phyloP scores from a whole-genome alignment of 2,888 invertebrate species.

The Microctonus brassicae region DNA sequence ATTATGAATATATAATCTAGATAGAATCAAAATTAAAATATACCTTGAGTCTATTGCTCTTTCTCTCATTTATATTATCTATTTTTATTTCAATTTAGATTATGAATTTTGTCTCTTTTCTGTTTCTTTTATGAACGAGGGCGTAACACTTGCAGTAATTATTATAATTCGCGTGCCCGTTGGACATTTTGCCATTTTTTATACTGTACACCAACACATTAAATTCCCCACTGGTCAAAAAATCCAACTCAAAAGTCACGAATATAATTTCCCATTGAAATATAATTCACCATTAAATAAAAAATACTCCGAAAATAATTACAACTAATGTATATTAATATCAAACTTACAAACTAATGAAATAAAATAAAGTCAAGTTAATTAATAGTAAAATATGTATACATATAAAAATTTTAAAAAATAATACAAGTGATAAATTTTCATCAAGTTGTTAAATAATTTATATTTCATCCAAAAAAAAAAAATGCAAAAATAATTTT shows the following conservation, averaged over 20 bases:
- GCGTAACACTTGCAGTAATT: conserved; percentile 44
- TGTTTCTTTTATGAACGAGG: not conserved
- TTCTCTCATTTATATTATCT: not conserved
- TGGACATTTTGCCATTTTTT: conserved; percentile 54
- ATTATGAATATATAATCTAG: conserved; percentile 43
- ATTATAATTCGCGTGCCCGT: conserved; percentile 61
- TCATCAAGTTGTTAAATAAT: too few species aligned
- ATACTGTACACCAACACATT: conserved; percentile 34
- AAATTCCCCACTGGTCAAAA: conserved; percentile 37
- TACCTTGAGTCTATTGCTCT: not conserved
- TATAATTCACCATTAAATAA: too few species aligned
- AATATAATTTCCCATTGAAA: not conserved
- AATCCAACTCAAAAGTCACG: not conserved
- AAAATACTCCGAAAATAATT: not conserved
- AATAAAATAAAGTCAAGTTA: too few species aligned
- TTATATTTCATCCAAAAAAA: too few species aligned
- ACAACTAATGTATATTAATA: not conserved
- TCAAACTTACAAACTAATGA: too few species aligned
- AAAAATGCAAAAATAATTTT: too few species aligned
- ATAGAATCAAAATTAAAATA: conserved; percentile 38
- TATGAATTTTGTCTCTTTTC: too few species aligned
- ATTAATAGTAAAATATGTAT: too few species aligned
- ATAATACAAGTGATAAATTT: too few species aligned
- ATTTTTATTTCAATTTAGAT: not conserved
- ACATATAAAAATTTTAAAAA: too few species aligned